Conservation (phyloP, 1,140 invertebrate species). For the Procambarus clarkii region DNA sequence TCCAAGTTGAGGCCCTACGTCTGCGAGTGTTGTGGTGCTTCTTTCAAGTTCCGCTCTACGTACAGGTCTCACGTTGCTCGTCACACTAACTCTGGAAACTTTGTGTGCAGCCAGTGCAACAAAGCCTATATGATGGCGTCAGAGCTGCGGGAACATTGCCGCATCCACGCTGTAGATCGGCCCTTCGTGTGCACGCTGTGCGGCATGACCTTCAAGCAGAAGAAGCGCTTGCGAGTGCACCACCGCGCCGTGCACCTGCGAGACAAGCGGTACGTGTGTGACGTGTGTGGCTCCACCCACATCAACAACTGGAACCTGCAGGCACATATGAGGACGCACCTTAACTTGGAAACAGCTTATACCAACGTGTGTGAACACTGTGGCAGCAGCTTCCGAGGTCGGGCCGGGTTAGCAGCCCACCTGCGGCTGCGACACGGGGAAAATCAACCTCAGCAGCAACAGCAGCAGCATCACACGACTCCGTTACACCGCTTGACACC, state of each 20-base stretch:
- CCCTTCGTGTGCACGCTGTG: constrained; percentile 73
- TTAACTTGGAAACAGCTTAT: background rate
- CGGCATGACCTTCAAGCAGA: constrained; percentile 84
- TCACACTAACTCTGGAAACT: constrained; percentile 72
- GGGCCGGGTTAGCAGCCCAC: constrained; percentile 55
- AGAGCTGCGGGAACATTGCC: constrained; percentile 72
- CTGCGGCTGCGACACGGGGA: constrained; percentile 40
- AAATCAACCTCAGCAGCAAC: background rate
- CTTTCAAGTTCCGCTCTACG: constrained; percentile 67
- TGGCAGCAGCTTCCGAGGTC: constrained; percentile 50
- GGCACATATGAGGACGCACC: constrained; percentile 55
- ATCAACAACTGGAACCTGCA: constrained; percentile 63
- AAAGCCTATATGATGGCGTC: constrained; percentile 71
- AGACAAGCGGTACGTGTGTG: constrained; percentile 51
- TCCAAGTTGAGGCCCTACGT: constrained; percentile 74
- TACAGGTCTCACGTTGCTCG: constrained; percentile 62
- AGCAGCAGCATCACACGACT: too few relatives aligned
- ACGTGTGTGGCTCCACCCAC: constrained; percentile 44
- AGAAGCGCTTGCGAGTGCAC: constrained; percentile 87
- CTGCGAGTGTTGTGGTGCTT: constrained; percentile 72
- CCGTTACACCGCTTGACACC: too few relatives aligned
- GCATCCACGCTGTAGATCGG: constrained; percentile 72
- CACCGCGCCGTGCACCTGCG: constrained; percentile 70
- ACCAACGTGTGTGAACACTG: constrained; percentile 35
- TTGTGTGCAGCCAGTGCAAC: constrained; percentile 67